Base-by-base conservation (phyloP, 2,797 vertebrate species). In the Apogon hyalosoma region DNA sequence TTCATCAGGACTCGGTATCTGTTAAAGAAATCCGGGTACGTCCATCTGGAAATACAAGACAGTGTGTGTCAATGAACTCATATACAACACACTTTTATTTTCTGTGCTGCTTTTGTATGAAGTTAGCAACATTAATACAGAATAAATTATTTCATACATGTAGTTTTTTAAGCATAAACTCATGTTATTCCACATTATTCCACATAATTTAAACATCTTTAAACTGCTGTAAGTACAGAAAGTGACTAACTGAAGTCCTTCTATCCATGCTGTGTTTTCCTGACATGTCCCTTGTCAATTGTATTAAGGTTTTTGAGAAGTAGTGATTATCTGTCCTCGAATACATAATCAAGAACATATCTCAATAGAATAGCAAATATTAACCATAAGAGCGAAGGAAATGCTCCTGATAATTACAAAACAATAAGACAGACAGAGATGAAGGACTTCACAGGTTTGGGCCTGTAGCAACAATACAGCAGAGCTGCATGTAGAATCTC, bases 11-110 rank as follows among this genome's bases (percentile, higher is more conserved):
- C 95, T 4, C 97, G 89, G 31, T 99, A 99, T 31, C 98, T 92
- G 70, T 91, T 96, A 87, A 96, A 97, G 88, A 99, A 99, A 67
- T 99, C 97, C 0, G 88, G 85, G 73, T 99, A 99, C 12, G 97
- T 95, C 98, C 98, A 99, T 77, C 97, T 98, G 81, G 67, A 87
- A 7, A 48, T 11, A 39, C 11, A 21, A 2, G 12, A 11, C 11
- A 15, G 7, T 4, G n/a, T 6, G n/a, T n/a, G 15, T n/a, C 7
- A 14, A 15, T n/a, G 14, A 42, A 41, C 40, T 5, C 7, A 42
- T 3, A 13, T 7, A 15, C 8, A 6, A 43, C 9, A 9, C 33
- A 43, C 4, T 43, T 43, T 7, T 14, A 43, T 28, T 28, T 28
- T 5, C 4, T 3, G 24, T 28, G 6, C 24, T 28, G 24, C 4